Evolutionary conservation across 2,888 invertebrate species (phyloP).

Genomic region (Dolichopus griseipennis): DNA sequence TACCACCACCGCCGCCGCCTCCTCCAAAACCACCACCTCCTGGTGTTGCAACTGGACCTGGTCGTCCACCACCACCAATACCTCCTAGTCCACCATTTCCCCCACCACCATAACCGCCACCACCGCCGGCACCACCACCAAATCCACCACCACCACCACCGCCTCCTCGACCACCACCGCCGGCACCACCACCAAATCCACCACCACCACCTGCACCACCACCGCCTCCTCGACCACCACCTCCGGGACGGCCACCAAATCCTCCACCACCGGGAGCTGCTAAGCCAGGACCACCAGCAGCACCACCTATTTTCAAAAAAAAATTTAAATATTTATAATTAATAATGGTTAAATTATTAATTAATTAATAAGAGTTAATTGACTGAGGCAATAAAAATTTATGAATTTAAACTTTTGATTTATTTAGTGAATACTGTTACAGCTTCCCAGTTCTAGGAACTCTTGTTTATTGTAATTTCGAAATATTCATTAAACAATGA

Average conservation of each 20-base stretch:
- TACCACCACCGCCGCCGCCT: conserved; percentile 28
- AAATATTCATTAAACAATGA: no score
- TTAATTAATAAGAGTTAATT: no score
- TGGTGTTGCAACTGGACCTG: conserved; percentile 29
- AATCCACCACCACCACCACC: conserved; percentile 16
- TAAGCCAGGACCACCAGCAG: conserved; percentile 42
- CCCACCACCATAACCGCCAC: conserved; percentile 29
- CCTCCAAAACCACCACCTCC: conserved; percentile 30
- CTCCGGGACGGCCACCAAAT: background rate
- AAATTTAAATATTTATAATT: no score
- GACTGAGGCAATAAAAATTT: no score
- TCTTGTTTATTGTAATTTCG: no score
- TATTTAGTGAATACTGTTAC: no score
- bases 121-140: conserved; percentile 16
- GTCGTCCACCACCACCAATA: conserved; percentile 25
- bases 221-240: background rate
- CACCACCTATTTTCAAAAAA: conserved; percentile 40
- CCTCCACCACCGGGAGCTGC: conserved; percentile 30
- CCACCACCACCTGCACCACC: conserved; percentile 19
- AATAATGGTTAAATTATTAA: no score
- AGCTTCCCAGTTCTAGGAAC: no score
- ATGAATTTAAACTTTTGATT: no score
- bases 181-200: conserved; percentile 25
- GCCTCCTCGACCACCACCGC: conserved; percentile 9
- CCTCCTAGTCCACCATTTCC: conserved; percentile 38